Conservation (phyloP, 1,140 invertebrate species). For the Musca vetustissima region DNA sequence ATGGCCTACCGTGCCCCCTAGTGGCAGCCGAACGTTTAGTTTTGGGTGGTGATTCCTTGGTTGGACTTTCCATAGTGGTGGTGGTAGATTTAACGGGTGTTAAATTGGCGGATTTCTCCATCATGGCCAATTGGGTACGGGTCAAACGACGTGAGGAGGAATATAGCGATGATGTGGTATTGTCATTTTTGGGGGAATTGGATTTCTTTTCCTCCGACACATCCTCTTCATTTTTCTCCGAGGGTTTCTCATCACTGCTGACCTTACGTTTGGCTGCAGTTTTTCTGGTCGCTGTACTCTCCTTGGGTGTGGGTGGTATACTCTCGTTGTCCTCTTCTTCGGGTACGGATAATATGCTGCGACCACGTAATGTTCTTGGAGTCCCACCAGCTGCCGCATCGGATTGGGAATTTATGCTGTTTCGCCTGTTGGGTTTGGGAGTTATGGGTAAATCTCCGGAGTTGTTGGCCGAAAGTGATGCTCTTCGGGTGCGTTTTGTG, state of each 20-base stretch:
- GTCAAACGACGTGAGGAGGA: conserved; percentile 31
- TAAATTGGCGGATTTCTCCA: conserved; percentile 29
- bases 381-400: background rate
- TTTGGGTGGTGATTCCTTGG: background rate
- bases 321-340: conserved; percentile 8
- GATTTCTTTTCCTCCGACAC: background rate
- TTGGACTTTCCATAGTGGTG: background rate
- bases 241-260: background rate
- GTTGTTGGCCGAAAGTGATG: conserved; percentile 23
- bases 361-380: background rate
- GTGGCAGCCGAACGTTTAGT: background rate
- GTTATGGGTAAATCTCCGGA: conserved; percentile 18
- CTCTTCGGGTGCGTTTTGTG: conserved; percentile 21
- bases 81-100: conserved; percentile 1
- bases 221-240: background rate
- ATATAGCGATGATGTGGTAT: background rate
- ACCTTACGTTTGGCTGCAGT: conserved; percentile 3
- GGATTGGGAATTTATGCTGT: conserved; percentile 8
- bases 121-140: conserved; percentile 28
- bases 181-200: conserved; percentile 6
- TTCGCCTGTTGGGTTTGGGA: conserved; percentile 12
- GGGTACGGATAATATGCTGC: background rate
- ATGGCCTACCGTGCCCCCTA: background rate
- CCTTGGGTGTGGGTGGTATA: background rate
- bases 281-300: background rate